phyloP scores from a whole-genome alignment of 2,888 invertebrate species.

The Cabera pusaria region DNA sequence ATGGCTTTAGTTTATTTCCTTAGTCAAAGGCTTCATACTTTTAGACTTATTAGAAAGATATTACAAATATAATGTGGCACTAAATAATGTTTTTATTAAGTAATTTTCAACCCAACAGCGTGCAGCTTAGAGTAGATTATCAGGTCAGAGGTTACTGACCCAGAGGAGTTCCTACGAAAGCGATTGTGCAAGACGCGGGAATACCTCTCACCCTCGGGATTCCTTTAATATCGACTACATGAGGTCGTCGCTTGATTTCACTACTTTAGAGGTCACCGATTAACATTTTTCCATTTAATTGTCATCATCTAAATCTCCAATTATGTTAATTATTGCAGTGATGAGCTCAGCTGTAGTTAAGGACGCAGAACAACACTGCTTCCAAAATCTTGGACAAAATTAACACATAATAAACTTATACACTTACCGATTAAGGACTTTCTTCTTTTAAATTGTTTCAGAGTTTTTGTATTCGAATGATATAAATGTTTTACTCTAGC shows the following conservation, averaged over 20 bases:
- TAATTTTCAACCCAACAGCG: too few species aligned
- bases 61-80: too few species aligned
- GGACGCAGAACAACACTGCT: slow-evolving; percentile 5
- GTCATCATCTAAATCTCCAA: slow-evolving; percentile 20
- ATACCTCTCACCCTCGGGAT: slow-evolving; percentile 5
- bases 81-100: too few species aligned
- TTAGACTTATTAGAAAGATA: too few species aligned
- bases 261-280: slow-evolving; percentile 18
- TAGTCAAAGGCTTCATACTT: too few species aligned
- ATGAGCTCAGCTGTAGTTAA: slow-evolving; percentile 19
- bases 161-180: slow-evolving; percentile 3
- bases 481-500: slow-evolving; percentile 26
- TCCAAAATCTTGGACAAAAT: slow-evolving; percentile 10
- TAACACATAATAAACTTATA: slow-evolving; percentile 14
- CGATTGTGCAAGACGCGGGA: slow-evolving; percentile 25
- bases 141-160: slow-evolving; percentile 14
- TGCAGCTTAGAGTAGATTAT: too few species aligned
- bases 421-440: slow-evolving; percentile 24
- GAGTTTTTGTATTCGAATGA: slow-evolving; percentile 20
- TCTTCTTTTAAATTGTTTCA: slow-evolving; percentile 17
- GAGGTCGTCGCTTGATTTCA: too few species aligned
- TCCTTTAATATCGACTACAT: neutral
- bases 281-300: slow-evolving; percentile 19
- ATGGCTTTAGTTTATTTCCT: too few species aligned
- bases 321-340: slow-evolving; percentile 26